phyloP scores from a whole-genome alignment of 2,888 invertebrate species.

The Himalopsyche tibetana region DNA sequence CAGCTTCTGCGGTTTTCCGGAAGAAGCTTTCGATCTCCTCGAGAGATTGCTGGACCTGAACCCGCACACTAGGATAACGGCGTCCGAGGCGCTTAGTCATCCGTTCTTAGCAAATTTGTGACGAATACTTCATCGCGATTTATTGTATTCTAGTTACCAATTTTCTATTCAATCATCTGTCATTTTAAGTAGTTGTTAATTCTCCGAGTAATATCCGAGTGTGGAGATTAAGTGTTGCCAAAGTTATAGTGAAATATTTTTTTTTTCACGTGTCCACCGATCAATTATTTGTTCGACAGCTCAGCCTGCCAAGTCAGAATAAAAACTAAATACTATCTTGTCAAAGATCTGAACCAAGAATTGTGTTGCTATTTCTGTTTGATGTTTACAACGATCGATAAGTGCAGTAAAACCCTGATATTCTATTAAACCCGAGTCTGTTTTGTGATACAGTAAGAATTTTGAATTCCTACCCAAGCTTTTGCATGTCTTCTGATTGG shows the following conservation, averaged over 20 bases:
- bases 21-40: constrained; percentile 85
- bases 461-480: too few species aligned
- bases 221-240: background rate
- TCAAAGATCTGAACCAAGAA: too few species aligned
- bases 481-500: too few species aligned
- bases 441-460: too few species aligned
- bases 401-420: too few species aligned
- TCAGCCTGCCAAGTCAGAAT: too few species aligned
- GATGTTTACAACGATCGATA: too few species aligned
- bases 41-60: constrained; percentile 85
- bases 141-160: constrained; percentile 14
- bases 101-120: constrained; percentile 78
- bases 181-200: constrained; percentile 19
- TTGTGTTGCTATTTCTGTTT: too few species aligned
- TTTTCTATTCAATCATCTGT: constrained; percentile 6
- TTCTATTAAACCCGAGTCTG: too few species aligned
- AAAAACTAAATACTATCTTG: too few species aligned
- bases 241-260: constrained; percentile 7
- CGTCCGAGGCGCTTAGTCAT: constrained; percentile 85
- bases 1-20: constrained; percentile 78
- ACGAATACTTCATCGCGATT: constrained; percentile 38
- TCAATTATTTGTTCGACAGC: background rate
- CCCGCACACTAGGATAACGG: constrained; percentile 84
- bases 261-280: background rate
- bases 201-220: background rate